Conservation (phyloP, 2,888 invertebrate species). For the Drosophila yooni region DNA sequence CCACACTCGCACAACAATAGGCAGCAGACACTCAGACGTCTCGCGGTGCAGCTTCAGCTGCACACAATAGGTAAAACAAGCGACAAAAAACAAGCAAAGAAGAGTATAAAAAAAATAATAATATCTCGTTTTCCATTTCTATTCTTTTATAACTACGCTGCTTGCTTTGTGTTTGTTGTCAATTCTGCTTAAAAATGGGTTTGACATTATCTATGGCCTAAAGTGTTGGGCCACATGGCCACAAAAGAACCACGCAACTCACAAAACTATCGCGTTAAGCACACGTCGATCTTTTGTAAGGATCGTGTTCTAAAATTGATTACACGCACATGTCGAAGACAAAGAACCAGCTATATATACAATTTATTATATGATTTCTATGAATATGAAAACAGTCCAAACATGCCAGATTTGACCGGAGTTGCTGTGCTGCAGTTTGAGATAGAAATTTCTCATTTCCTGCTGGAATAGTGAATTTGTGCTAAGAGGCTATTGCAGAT, state of each 20-base stretch:
- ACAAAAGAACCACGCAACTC: constrained; percentile 30
- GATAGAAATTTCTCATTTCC: not conserved
- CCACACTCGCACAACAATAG: constrained; percentile 53
- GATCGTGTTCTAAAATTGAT: constrained; percentile 72
- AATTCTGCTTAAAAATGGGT: constrained; percentile 72
- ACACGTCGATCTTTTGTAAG: constrained; percentile 73
- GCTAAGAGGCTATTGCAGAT: not conserved
- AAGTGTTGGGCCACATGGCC: constrained; percentile 70
- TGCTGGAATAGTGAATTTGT: not conserved
- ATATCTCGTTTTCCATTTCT: constrained; percentile 66
- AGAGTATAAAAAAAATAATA: constrained; percentile 45
- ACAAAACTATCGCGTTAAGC: constrained; percentile 65
- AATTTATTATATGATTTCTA: constrained; percentile 69
- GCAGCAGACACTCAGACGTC: constrained; percentile 61
- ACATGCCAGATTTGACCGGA: not conserved
- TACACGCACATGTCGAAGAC: constrained; percentile 45
- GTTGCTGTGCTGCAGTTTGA: not conserved
- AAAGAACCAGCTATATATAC: constrained; percentile 29
- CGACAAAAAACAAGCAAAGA: constrained; percentile 30
- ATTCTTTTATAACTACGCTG: constrained; percentile 44
- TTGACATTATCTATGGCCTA: constrained; percentile 67
- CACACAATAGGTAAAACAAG: constrained; percentile 51
- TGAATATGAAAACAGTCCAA: constrained; percentile 54
- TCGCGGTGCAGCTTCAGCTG: constrained; percentile 59
- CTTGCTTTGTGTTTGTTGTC: constrained; percentile 37